Evolutionary conservation across 2,888 invertebrate genomes (phyloP).

Genomic region (Apodemia mormo): DNA sequence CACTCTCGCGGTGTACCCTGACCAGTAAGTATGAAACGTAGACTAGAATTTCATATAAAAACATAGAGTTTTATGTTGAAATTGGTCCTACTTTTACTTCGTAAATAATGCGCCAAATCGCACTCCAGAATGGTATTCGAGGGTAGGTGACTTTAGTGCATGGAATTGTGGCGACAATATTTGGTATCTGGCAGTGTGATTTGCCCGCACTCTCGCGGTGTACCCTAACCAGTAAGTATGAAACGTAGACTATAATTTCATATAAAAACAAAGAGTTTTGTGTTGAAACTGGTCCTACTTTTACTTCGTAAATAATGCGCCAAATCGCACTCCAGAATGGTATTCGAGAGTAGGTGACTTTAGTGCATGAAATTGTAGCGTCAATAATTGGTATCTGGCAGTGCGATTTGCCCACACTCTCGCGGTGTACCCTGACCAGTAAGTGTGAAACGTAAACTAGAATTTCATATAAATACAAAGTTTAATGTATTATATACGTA

Average conservation of each 20-base stretch:
- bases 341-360: conserved; percentile 58
- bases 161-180: conserved; percentile 54
- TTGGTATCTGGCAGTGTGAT: conserved; percentile 59
- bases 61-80: too few relatives aligned
- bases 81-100: conserved; percentile 51
- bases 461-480: too few relatives aligned
- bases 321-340: conserved; percentile 57
- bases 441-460: conserved; percentile 36
- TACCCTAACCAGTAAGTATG: conserved; percentile 55
- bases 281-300: conserved; percentile 60
- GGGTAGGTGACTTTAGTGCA: conserved; percentile 63
- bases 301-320: conserved; percentile 40
- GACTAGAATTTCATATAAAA: too few relatives aligned
- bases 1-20: conserved; percentile 47
- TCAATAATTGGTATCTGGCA: conserved; percentile 54
- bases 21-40: conserved; percentile 49
- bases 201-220: conserved; percentile 44
- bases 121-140: conserved; percentile 62
- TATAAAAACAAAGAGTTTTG: too few relatives aligned
- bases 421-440: conserved; percentile 54
- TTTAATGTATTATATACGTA: too few relatives aligned
- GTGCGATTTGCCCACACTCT: conserved; percentile 50
- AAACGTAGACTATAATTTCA: too few relatives aligned
- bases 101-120: conserved; percentile 39
- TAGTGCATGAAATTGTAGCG: conserved; percentile 62